A percentile compares a stretch with the other conserved stretches of the same genome.
These are phyloP conservation scores for Luscinia luscinia DNA, from an alignment of 2,797 vertebrate species.

Conservation along the genomic window DNA sequence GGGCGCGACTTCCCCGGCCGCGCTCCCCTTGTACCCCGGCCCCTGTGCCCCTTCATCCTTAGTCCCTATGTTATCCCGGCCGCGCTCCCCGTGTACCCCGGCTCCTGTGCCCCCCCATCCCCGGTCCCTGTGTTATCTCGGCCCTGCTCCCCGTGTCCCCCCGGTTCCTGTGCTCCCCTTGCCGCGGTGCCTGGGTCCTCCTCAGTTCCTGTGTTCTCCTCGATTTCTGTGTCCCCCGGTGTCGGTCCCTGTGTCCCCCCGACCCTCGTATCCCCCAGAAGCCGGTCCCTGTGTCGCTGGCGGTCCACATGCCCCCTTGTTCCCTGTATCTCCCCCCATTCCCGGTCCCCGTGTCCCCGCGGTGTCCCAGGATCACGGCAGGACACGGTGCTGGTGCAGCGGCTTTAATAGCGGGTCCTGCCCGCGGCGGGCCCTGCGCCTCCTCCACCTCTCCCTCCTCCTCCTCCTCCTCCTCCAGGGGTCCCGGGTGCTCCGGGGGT, in stretches of 20 bases:
- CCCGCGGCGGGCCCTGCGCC: background rate
- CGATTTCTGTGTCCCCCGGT: no score
- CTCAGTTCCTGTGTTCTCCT: background rate
- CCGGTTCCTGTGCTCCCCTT: no score
- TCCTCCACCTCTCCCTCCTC: background rate
- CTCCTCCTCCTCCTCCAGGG: background rate
- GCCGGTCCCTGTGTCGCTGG: background rate
- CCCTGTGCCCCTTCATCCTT: no score
- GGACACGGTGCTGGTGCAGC: background rate
- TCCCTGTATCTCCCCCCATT: background rate
- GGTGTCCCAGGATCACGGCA: background rate
- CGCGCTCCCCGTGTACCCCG: no score
- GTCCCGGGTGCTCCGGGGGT: background rate
- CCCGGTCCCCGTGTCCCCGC: background rate
- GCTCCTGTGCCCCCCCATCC: no score
- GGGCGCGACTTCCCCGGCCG: no score
- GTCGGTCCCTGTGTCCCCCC: background rate
- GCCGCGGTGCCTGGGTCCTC: no score
- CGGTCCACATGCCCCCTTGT: background rate
- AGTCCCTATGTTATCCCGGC: no score
- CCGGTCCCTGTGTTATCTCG: no score
- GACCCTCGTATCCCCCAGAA: no score
- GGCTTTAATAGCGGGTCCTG: slow-evolving; percentile 52
- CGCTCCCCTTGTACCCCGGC: background rate
- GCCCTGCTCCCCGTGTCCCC: background rate